Evolutionary conservation across 1,140 invertebrate genomes (phyloP).

Genomic region (Goniozus legneri): DNA sequence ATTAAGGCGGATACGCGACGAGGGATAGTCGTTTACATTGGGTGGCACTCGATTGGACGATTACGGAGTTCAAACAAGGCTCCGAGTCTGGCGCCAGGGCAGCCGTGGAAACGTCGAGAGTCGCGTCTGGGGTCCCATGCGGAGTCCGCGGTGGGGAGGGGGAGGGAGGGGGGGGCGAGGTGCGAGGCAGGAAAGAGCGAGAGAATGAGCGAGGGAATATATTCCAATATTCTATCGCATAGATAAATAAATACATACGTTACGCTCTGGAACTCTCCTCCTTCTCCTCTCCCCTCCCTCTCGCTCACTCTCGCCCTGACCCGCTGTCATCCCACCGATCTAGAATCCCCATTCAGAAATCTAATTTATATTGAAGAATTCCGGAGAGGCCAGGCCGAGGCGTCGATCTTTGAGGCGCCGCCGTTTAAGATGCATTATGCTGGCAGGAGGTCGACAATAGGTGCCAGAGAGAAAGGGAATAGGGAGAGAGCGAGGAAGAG

Average conservation of each 20-base stretch:
- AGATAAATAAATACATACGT: constrained; percentile 41
- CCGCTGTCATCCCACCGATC: constrained; percentile 17
- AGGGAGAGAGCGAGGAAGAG: not conserved
- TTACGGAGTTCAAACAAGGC: too few species aligned
- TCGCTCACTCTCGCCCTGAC: constrained; percentile 14
- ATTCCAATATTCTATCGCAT: constrained; percentile 33
- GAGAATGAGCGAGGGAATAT: constrained; percentile 17
- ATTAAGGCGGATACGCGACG: too few species aligned
- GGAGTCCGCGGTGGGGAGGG: constrained; percentile 2
- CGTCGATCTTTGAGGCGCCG: constrained; percentile 55
- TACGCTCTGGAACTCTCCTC: constrained; percentile 12
- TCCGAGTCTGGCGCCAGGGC: too few species aligned
- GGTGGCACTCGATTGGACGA: too few species aligned
- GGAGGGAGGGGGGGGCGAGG: constrained; percentile 4
- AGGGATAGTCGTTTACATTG: too few species aligned
- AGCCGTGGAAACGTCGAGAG: constrained; percentile 2
- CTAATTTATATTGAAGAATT: constrained; percentile 55
- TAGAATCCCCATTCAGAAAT: constrained; percentile 42
- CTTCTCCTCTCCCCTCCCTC: not conserved
- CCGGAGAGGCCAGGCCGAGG: constrained; percentile 41
- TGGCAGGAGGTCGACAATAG: constrained; percentile 47
- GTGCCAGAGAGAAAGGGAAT: constrained; percentile 7
- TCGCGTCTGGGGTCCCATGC: not conserved
- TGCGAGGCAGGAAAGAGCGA: constrained; percentile 5
- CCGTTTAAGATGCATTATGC: constrained; percentile 55